Evolutionary conservation across 2,797 vertebrate genomes (phyloP), one percentile per base, ranked within the genome.

Genomic region (Enteromius viviparus): DNA sequence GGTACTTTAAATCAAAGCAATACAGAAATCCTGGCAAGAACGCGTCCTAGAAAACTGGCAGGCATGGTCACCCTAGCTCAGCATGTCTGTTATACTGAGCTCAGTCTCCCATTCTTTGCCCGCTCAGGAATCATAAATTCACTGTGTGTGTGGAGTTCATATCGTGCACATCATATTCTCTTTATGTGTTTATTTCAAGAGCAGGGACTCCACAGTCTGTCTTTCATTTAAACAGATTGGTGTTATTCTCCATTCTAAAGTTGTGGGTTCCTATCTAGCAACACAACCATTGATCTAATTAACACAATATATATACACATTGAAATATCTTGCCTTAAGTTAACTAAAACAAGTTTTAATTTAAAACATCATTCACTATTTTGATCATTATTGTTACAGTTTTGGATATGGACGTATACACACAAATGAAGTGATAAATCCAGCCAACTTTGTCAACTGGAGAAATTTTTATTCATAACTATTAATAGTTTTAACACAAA

Each of bases 121-220:
- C 82, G 83, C 84, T 85, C 68, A 71, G 88, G 53, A 89, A 92
- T 91, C 37, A 91, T 91, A 93, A 90, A 92, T 91, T 91, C 84
- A 93, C 89, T 76, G 60, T 26, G 86, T 84, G 80, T 68, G 85
- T 86, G 82, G 85, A 89, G 90, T 91, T 87, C 87, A 87, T 89
- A 85, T 87, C 77, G 79, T 88, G 71, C 83, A 83, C 87, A 80
- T 84, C 26, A 64, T 72, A 51, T 34, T 34, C 34, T 34, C 34
- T 34, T 34, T 34, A 34, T 34, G 74, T 58, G 80, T 85, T 81
- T 80, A 78, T 80, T 85, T 85, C 65, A 78, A 78, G 77, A 83
- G 77, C 70, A 75, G 49, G 34, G 23, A 47, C 9, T 47, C 60
- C 15, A 58, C 42, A 49, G 55, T 65, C 60, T 26, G 26, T 26